A percentile compares a stretch with the other conserved stretches of the same genome.
These are phyloP conservation scores for Sternarchorhynchus goeldii DNA, from an alignment of 2,797 vertebrate species.

Conservation along the genomic window DNA sequence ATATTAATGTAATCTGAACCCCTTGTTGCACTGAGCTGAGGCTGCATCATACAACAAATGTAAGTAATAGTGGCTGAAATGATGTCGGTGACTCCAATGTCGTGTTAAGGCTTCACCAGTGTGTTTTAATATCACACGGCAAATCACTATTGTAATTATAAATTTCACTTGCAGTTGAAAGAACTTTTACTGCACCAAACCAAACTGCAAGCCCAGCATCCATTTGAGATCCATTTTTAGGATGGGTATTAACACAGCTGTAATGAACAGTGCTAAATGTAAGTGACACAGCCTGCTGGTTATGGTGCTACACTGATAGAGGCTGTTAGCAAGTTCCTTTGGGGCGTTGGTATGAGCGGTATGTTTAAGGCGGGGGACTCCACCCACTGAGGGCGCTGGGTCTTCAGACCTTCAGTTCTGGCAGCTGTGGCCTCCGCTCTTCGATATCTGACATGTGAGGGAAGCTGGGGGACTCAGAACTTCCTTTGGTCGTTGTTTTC, in stretches of 20 bases:
- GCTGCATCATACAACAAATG: too few relatives aligned
- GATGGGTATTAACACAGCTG: background rate
- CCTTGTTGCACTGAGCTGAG: background rate
- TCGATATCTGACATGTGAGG: slow-evolving; percentile 8
- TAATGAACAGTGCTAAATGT: background rate
- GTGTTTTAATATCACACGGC: too few relatives aligned
- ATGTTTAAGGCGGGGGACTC: background rate
- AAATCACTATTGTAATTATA: too few relatives aligned
- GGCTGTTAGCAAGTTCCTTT: background rate
- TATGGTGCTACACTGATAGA: background rate
- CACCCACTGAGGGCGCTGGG: background rate
- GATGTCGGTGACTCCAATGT: too few relatives aligned
- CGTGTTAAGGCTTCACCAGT: too few relatives aligned
- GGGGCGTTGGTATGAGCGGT: background rate
- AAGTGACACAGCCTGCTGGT: background rate
- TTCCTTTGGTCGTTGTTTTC: slow-evolving; percentile 38
- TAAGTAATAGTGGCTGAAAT: too few relatives aligned
- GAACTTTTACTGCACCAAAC: too few relatives aligned
- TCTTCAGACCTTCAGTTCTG: background rate
- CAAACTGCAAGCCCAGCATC: background rate
- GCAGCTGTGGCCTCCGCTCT: background rate
- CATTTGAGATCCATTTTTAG: background rate
- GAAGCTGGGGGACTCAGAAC: background rate
- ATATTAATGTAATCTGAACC: background rate
- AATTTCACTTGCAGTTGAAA: too few relatives aligned